phyloP scores from a whole-genome alignment of 2,888 invertebrate species.

The Lithophane semibrunnea region DNA sequence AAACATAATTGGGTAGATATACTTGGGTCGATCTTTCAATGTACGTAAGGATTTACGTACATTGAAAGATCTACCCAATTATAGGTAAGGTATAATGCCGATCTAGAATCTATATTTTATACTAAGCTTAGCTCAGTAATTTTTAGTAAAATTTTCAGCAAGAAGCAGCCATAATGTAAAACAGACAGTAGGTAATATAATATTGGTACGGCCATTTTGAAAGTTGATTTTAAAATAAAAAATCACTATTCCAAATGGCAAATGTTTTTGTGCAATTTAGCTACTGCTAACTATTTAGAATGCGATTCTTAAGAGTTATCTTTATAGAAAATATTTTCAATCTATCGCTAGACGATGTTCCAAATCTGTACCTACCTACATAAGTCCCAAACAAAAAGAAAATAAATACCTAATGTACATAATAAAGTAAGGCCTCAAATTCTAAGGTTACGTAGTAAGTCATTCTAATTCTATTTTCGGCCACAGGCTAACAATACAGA shows the following conservation, averaged over 20 bases:
- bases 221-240: too few relatives aligned
- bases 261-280: not conserved
- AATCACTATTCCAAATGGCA: not conserved
- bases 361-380: not conserved
- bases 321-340: not conserved
- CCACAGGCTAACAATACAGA: constrained; percentile 8
- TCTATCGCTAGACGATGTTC: not conserved
- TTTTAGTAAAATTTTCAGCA: not conserved
- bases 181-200: too few relatives aligned
- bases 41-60: too few relatives aligned
- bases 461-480: constrained; percentile 34
- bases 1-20: not conserved
- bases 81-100: too few relatives aligned
- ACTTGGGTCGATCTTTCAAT: too few relatives aligned
- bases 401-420: not conserved
- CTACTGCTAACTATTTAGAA: not conserved
- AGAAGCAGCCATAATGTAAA: too few relatives aligned
- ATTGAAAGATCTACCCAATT: too few relatives aligned
- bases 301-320: not conserved
- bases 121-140: not conserved
- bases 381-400: not conserved
- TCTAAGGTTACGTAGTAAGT: constrained; percentile 5
- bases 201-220: too few relatives aligned
- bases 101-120: not conserved
- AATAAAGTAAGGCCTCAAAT: not conserved